These are phyloP conservation scores for Zygogramma bicolorata DNA, from an alignment of 2,888 invertebrate species.

Conservation along the genomic window DNA sequence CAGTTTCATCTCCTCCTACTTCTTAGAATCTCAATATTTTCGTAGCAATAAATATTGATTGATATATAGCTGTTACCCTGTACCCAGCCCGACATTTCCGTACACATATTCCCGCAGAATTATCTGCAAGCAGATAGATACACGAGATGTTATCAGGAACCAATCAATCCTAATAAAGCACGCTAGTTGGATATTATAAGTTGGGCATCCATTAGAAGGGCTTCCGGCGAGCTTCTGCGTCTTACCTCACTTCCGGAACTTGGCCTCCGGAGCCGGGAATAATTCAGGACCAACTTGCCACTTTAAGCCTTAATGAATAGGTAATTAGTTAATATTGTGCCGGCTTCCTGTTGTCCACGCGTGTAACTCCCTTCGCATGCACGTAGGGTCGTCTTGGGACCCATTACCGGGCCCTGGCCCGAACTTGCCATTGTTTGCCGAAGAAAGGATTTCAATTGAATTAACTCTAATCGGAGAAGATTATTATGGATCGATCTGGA, in stretches of 20 bases:
- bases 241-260: conserved; percentile 67
- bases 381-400: conserved; percentile 60
- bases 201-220: conserved; percentile 62
- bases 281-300: conserved; percentile 68
- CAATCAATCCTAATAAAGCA: conserved; percentile 66
- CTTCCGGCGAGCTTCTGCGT: conserved; percentile 65
- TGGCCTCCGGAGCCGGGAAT: conserved; percentile 64
- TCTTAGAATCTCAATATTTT: no score
- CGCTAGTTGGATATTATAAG: conserved; percentile 52
- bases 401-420: conserved; percentile 61
- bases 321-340: conserved; percentile 68
- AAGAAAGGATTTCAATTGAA: conserved; percentile 65
- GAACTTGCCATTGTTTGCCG: conserved; percentile 58
- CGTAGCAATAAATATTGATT: no score
- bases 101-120: not conserved
- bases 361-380: conserved; percentile 52
- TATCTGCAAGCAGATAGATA: conserved; percentile 21
- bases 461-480: conserved; percentile 64
- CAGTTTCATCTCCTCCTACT: no score
- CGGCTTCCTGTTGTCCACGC: conserved; percentile 66
- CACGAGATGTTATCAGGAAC: conserved; percentile 49
- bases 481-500: conserved; percentile 56
- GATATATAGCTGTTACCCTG: no score
- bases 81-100: no score
- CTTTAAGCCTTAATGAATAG: conserved; percentile 69